Evolutionary conservation across 1,140 invertebrate species (phyloP).

Genomic region (Drosophila pallidifrons): DNA sequence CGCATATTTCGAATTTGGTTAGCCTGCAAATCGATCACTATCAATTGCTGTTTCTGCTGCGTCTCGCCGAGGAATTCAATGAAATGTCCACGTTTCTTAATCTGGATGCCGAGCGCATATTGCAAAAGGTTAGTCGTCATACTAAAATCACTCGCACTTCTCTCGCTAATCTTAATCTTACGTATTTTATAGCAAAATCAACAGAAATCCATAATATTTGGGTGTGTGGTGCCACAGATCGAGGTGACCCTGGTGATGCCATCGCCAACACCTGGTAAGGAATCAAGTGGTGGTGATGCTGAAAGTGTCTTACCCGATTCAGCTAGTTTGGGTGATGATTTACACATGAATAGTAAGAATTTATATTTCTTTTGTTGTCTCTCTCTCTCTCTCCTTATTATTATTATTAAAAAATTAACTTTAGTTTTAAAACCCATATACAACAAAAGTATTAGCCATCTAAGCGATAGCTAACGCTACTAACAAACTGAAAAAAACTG

Average conservation of each 20-base stretch:
- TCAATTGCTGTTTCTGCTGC: constrained; percentile 95
- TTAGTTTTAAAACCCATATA: constrained; percentile 62
- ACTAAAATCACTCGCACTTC: background rate
- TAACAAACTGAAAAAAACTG: constrained; percentile 25
- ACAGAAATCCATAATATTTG: constrained; percentile 89
- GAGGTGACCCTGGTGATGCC: constrained; percentile 95
- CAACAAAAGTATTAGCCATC: constrained; percentile 14
- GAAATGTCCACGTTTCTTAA: constrained; percentile 92
- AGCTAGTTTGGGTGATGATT: constrained; percentile 91
- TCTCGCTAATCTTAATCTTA: background rate
- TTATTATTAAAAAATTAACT: constrained; percentile 40
- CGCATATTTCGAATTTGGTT: constrained; percentile 91
- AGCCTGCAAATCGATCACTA: constrained; percentile 96
- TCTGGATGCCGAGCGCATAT: constrained; percentile 91
- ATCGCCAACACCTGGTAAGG: constrained; percentile 91
- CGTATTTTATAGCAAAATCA: constrained; percentile 71
- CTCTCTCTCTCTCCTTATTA: constrained; percentile 32
- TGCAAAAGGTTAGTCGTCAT: constrained; percentile 83
- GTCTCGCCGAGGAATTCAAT: constrained; percentile 92
- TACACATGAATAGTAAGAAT: constrained; percentile 86
- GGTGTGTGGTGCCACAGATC: constrained; percentile 92
- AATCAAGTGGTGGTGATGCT: constrained; percentile 91
- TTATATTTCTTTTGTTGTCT: constrained; percentile 79
- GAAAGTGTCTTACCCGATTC: constrained; percentile 93
- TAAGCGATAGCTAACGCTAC: constrained; percentile 39